These are phyloP conservation scores for Phaethornis superciliosus DNA, from an alignment of 2,113 vertebrate genomes.

Conservation along the genomic window DNA sequence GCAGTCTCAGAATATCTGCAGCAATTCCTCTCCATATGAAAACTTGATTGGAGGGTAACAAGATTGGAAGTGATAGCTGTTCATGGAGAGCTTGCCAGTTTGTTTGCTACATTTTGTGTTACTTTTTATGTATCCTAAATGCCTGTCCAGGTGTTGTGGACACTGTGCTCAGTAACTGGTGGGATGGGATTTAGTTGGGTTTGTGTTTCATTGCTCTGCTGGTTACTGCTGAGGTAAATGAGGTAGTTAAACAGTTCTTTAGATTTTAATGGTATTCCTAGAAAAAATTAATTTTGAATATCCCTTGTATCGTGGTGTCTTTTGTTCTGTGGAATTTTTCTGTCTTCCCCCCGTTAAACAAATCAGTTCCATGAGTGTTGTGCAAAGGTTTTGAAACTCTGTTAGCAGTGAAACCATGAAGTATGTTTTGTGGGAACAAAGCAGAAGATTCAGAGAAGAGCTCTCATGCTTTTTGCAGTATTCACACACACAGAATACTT, in stretches of 20 bases:
- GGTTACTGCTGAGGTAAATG: neutral
- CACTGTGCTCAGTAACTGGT: neutral
- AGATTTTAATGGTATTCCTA: neutral
- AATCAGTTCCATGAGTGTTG: neutral
- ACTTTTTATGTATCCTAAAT: neutral
- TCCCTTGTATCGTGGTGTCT: neutral
- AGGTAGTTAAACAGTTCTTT: neutral
- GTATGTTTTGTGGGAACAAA: neutral
- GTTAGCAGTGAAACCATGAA: neutral
- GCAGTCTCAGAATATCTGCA: neutral
- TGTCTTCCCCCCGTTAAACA: neutral
- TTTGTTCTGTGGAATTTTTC: neutral
- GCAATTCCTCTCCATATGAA: neutral
- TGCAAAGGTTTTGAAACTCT: neutral
- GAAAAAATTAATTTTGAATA: neutral
- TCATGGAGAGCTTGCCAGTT: neutral
- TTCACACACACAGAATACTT: neutral
- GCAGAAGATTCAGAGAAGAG: neutral
- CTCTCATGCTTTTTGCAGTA: neutral
- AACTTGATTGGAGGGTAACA: neutral
- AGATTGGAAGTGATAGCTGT: neutral
- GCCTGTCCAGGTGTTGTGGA: neutral
- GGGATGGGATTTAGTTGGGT: neutral
- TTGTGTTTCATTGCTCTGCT: neutral
- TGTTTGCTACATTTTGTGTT: rapidly evolving